These are phyloP conservation scores for Cariama cristata DNA, from an alignment of 2,113 vertebrate genomes.

Conservation along the genomic window DNA sequence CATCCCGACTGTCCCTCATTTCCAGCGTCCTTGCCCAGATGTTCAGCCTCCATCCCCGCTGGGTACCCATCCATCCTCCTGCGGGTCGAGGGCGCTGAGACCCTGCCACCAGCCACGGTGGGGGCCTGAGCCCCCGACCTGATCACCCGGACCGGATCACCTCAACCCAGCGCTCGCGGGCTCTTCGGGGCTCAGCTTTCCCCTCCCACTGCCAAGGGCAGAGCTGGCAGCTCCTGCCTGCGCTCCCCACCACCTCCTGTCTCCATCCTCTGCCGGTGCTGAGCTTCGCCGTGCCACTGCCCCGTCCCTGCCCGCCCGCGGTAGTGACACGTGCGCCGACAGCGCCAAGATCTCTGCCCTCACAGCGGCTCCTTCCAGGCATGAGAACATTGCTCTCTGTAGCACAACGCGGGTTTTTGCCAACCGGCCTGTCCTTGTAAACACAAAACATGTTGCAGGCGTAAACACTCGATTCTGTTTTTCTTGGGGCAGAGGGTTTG, in stretches of 20 bases:
- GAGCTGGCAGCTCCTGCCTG: not conserved
- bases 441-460: not conserved
- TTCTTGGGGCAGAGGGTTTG: not conserved
- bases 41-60: not conserved
- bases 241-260: not conserved
- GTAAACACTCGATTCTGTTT: not conserved
- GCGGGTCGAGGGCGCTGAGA: fast-evolving
- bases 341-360: fast-evolving
- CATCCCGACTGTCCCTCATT: fast-evolving
- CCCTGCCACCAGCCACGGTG: not conserved
- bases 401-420: fast-evolving
- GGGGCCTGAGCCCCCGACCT: not conserved
- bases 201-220: not conserved
- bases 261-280: not conserved
- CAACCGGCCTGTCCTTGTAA: not conserved
- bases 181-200: not conserved
- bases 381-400: fast-evolving
- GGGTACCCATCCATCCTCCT: not conserved
- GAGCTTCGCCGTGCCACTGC: not conserved
- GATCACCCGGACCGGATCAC: not conserved
- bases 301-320: fast-evolving
- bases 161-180: not conserved
- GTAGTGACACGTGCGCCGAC: fast-evolving
- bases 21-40: not conserved
- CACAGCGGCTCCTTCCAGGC: not conserved